A percentile compares a stretch with the other conserved stretches of the same genome.
These are phyloP conservation scores for Labeo rohita DNA, from an alignment of 2,113 vertebrate genomes.

Conservation along the genomic window DNA sequence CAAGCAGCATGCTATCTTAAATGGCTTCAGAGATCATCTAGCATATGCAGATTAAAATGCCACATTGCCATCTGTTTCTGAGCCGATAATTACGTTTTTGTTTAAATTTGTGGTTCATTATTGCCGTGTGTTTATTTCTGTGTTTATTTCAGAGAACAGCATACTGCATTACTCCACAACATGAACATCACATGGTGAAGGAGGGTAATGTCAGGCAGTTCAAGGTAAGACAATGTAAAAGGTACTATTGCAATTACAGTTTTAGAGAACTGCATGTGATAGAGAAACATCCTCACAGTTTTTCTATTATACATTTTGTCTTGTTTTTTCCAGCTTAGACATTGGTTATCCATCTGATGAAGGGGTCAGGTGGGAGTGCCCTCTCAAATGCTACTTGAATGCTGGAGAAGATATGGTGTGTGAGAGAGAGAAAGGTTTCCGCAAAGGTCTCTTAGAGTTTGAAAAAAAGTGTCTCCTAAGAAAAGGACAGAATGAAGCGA, in stretches of 20 bases:
- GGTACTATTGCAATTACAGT: not conserved
- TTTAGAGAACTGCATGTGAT: not conserved
- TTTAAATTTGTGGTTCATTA: slow-evolving; percentile 1
- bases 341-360: slow-evolving; percentile 80
- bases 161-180: slow-evolving; percentile 94
- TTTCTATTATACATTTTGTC: not conserved
- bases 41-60: not conserved
- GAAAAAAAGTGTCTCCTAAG: slow-evolving; percentile 39
- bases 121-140: not conserved
- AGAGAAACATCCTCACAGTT: not conserved
- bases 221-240: slow-evolving; percentile 78
- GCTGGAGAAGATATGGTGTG: slow-evolving; percentile 49
- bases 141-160: slow-evolving; percentile 84
- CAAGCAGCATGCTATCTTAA: not conserved
- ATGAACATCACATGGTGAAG: slow-evolving; percentile 90
- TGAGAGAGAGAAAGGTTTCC: slow-evolving; percentile 31
- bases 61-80: slow-evolving; percentile 7
- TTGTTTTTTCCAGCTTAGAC: slow-evolving; percentile 72
- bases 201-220: slow-evolving; percentile 92
- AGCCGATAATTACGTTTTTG: not conserved
- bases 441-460: slow-evolving; percentile 3
- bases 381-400: slow-evolving; percentile 27
- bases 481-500: slow-evolving; percentile 57
- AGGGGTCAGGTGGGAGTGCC: slow-evolving; percentile 9
- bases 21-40: slow-evolving; percentile 22